A percentile compares a stretch with the other conserved stretches of the same genome.
Evolutionary conservation across 2,113 vertebrate species (phyloP).

Genomic region (Bucco capensis): DNA sequence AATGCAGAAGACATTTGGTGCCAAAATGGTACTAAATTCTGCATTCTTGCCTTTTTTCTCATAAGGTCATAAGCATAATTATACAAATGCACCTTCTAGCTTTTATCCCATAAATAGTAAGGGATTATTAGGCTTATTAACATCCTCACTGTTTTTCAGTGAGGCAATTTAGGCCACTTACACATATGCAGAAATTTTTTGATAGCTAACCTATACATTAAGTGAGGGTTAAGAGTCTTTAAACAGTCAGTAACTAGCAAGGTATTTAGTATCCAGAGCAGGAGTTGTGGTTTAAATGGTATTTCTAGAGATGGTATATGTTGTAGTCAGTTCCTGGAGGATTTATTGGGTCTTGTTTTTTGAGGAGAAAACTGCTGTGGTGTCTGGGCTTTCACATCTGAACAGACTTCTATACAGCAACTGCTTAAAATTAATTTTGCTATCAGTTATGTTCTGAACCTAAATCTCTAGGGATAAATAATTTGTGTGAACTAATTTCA

Average conservation of each 20-base stretch:
- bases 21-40: not conserved
- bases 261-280: not conserved
- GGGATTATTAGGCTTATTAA: not conserved
- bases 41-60: not conserved
- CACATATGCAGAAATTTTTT: not conserved
- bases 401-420: not conserved
- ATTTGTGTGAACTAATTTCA: not conserved
- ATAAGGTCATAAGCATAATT: not conserved
- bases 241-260: not conserved
- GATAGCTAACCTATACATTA: not conserved
- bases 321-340: not conserved
- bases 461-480: not conserved
- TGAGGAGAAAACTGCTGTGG: not conserved
- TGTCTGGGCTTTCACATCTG: not conserved
- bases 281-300: not conserved
- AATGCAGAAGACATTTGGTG: not conserved
- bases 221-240: not conserved
- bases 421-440: not conserved
- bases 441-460: not conserved
- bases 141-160: not conserved
- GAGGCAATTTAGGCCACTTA: not conserved
- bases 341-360: not conserved
- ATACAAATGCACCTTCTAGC: not conserved
- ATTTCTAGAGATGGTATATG: not conserved
- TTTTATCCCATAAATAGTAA: not conserved